Evolutionary conservation across 2,113 vertebrate species (phyloP).

Genomic region (Gobius niger): DNA sequence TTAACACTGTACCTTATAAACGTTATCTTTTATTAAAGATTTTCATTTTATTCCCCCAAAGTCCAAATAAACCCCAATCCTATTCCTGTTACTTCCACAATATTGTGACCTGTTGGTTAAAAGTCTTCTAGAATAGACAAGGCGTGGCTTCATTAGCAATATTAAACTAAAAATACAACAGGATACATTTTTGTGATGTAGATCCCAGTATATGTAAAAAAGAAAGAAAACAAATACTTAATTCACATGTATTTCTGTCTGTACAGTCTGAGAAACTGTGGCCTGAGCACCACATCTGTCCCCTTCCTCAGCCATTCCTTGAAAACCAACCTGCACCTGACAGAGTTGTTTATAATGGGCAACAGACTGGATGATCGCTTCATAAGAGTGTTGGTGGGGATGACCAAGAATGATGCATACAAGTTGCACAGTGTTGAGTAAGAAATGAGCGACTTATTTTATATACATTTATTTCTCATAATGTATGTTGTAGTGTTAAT

Average conservation of each 20-base stretch:
- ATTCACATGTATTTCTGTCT: neutral
- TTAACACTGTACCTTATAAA: too few species aligned
- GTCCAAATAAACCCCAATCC: too few species aligned
- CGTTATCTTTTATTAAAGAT: too few species aligned
- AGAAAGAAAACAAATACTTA: too few species aligned
- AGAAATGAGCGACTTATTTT: slow-evolving; percentile 21
- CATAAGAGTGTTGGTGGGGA: slow-evolving; percentile 11
- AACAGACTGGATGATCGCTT: slow-evolving; percentile 36
- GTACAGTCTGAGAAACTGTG: slow-evolving; percentile 53
- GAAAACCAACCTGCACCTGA: slow-evolving; percentile 44
- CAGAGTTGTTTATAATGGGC: slow-evolving; percentile 55
- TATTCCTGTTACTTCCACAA: too few species aligned
- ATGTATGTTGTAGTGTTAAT: neutral
- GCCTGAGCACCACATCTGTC: slow-evolving; percentile 35
- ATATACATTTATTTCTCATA: neutral
- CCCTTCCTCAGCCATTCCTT: slow-evolving; percentile 39
- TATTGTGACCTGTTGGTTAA: too few species aligned
- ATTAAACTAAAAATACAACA: too few species aligned
- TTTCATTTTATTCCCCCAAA: too few species aligned
- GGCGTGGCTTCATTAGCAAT: too few species aligned
- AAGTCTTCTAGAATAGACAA: too few species aligned
- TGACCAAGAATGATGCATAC: slow-evolving; percentile 38
- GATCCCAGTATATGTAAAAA: too few species aligned
- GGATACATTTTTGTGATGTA: too few species aligned
- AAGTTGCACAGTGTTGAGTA: slow-evolving; percentile 40